Evolutionary conservation across 2,888 invertebrate species (phyloP).

Genomic region (Eilema sororculum): DNA sequence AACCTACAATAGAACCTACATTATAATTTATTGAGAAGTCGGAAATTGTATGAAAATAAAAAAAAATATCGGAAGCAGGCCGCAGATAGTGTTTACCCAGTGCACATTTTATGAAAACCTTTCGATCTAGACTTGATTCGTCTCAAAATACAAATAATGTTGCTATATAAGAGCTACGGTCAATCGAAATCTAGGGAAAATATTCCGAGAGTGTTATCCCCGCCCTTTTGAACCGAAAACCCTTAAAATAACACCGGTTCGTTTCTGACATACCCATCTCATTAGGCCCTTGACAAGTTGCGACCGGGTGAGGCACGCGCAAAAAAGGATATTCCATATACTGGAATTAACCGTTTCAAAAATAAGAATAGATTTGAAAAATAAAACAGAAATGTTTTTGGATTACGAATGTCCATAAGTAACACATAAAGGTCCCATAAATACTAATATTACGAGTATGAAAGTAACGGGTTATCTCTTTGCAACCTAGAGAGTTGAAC

Average conservation of each 20-base stretch:
- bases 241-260: slow-evolving; percentile 4
- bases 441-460: no score
- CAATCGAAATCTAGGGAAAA: not conserved
- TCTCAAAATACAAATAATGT: not conserved
- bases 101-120: not conserved
- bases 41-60: no score
- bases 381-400: not conserved
- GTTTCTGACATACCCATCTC: slow-evolving; percentile 7
- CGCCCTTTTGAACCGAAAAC: not conserved
- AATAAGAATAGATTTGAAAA: not conserved
- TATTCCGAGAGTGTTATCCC: not conserved
- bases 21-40: not conserved
- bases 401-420: not conserved
- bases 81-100: no score
- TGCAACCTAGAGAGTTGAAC: not conserved
- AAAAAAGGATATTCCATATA: not conserved
- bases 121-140: no score
- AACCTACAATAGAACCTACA: not conserved
- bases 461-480: not conserved
- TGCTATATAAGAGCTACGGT: not conserved
- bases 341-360: not conserved
- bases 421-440: no score
- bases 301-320: not conserved
- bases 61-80: no score
- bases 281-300: slow-evolving; percentile 5